phyloP scores from a whole-genome alignment of 30 jellyfish, hydroid and myxozoan species.

The Chironex yamaguchii region DNA sequence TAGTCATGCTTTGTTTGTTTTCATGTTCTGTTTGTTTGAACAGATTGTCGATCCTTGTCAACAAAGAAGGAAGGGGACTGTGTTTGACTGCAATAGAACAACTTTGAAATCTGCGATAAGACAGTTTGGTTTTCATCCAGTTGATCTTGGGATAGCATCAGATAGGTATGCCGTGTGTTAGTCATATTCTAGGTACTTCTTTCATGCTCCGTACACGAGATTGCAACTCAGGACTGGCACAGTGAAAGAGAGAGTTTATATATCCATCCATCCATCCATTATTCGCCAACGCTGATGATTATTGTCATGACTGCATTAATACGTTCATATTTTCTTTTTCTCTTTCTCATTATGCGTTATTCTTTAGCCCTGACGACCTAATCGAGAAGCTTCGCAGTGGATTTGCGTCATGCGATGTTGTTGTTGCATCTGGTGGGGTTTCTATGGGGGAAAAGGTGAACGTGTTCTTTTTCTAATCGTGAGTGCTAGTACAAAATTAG shows the following conservation, averaged over 20 bases:
- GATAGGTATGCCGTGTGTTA: conserved; percentile 87
- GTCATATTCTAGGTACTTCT: too few species aligned
- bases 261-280: too few species aligned
- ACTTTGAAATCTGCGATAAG: conserved; percentile 79
- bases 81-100: conserved; percentile 83
- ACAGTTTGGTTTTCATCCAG: conserved; percentile 81
- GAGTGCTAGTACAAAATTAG: too few species aligned
- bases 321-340: too few species aligned
- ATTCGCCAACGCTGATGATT: too few species aligned
- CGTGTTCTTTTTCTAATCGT: too few species aligned
- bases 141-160: conserved; percentile 84
- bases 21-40: too few species aligned
- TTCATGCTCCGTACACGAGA: too few species aligned
- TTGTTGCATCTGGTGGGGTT: conserved; percentile 98
- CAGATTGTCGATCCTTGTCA: conserved; percentile 95
- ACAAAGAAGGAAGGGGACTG: conserved; percentile 79
- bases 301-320: too few species aligned
- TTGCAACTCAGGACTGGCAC: too few species aligned
- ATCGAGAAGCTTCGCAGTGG: conserved; percentile 64
- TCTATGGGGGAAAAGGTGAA: conserved; percentile 99
- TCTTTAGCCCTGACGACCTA: conserved; percentile 60
- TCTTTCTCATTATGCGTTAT: not conserved
- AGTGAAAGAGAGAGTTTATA: too few species aligned
- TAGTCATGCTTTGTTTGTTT: too few species aligned
- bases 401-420: conserved; percentile 60